Base-by-base conservation (phyloP, 1,140 invertebrate genomes). In the Dendrolimus kikuchii region DNA sequence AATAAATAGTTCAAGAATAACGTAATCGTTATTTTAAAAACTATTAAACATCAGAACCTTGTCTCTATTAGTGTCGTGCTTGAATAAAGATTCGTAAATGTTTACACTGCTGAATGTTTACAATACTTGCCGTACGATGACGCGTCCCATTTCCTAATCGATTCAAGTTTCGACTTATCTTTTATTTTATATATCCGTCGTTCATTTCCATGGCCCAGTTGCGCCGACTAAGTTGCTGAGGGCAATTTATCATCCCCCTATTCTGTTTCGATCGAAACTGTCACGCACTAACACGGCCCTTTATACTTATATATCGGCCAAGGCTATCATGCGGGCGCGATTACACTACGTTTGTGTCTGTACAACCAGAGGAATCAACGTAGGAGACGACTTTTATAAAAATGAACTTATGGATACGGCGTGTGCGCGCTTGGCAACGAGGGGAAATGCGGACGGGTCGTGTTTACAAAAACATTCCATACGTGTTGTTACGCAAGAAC, bases 381-480 rank as follows among this genome's bases (percentile, higher is more conserved):
- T 23, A 23, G 51, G 49, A 46, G 50, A 45, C 41, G n/a, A 9
- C 38, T 8, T 7, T 46, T 47, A 47, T 40, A 46, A 42, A 60
- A 54, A 45, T 43, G 47, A 6, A 5, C n/a, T 49, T 48, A 49
- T 51, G 5, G 5, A 10, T 54, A 49, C 37, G 41, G n/a, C 7
- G 50, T 39, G 52, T 52, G 60, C 62, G 62, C 57, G 61, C 54
- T 59, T 60, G 58, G 53, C 51, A 23, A 23, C 23, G 23, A 23
- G 23, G 3, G 23, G 23, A 23, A 23, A 23, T 23, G 23, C 23
- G 23, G 23, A 23, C 23, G 23, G 23, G 23, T 23, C 23, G 51
- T 70, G 65, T 73, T 73, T 73, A 73, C 63, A 67, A 66, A 63
- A 66, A 73, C 71, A 73, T 73, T 68, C 65, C 65, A 51, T 41